Percentiles rank a stretch among this genome's conserved stretches.
Evolutionary conservation across 2,888 invertebrate species (phyloP).

Genomic region (Leptinotarsa rubiginosa): DNA sequence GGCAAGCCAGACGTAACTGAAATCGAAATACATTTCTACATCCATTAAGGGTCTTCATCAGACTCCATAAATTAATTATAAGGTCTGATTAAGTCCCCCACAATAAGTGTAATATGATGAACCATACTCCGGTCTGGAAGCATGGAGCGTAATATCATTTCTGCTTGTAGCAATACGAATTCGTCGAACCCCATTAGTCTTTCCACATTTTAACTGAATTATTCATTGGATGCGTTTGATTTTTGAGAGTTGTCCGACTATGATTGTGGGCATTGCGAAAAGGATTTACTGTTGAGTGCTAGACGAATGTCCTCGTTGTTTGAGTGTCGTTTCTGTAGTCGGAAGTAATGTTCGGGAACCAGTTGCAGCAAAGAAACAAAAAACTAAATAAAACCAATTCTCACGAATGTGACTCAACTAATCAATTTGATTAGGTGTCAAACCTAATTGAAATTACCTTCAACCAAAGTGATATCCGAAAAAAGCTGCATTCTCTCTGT

Average conservation of each 20-base stretch:
- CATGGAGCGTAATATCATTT: constrained; percentile 46
- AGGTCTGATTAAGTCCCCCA: constrained; percentile 66
- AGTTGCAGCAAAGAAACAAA: too few relatives aligned
- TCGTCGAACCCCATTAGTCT: constrained; percentile 37
- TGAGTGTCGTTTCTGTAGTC: too few relatives aligned
- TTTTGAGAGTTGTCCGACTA: constrained; percentile 4
- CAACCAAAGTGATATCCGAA: too few relatives aligned
- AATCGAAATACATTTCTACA: constrained; percentile 45
- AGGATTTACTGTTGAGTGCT: too few relatives aligned
- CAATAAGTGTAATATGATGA: constrained; percentile 57
- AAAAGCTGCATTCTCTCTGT: too few relatives aligned
- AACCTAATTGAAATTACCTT: too few relatives aligned
- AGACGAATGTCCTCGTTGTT: too few relatives aligned
- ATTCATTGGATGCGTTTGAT: constrained; percentile 8
- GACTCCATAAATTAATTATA: constrained; percentile 66
- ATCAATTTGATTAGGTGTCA: too few relatives aligned
- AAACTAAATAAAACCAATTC: too few relatives aligned
- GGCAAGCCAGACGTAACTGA: constrained; percentile 28
- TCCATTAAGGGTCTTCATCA: constrained; percentile 62
- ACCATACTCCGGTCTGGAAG: constrained; percentile 47
- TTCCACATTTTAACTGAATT: constrained; percentile 28
- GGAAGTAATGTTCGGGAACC: too few relatives aligned
- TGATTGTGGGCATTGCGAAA: too few relatives aligned
- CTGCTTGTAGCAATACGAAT: constrained; percentile 44
- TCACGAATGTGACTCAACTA: too few relatives aligned